These are phyloP conservation scores for Engraulis encrasicolus DNA, from an alignment of 2,113 vertebrate species.

Conservation along the genomic window DNA sequence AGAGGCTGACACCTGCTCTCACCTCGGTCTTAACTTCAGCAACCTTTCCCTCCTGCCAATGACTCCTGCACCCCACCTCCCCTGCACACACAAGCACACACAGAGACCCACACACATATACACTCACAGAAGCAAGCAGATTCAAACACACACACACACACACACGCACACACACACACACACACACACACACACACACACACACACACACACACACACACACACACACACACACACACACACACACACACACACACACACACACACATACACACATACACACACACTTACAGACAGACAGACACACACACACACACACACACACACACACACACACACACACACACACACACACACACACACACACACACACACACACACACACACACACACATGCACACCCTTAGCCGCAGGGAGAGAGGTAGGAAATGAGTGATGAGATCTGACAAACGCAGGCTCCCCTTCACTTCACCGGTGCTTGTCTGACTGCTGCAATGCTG, in stretches of 20 bases:
- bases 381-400: no score
- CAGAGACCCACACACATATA: background rate
- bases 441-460: constrained; percentile 46
- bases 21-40: background rate
- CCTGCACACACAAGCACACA: background rate
- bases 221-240: constrained; percentile 23
- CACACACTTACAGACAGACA: no score
- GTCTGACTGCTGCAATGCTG: constrained; percentile 51
- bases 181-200: no score
- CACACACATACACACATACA: background rate
- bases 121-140: no score
- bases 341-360: background rate
- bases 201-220: background rate
- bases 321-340: no score
- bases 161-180: constrained; percentile 24
- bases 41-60: background rate
- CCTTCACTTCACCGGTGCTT: constrained; percentile 58
- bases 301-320: constrained; percentile 22
- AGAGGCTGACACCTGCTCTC: background rate
- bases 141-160: background rate
- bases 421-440: constrained; percentile 42
- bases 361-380: constrained; percentile 18
- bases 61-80: background rate
- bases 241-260: no score
- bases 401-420: constrained; percentile 15